Evolutionary conservation across 2,113 vertebrate species (phyloP).

Genomic region (Plecturocebus donacophilus): DNA sequence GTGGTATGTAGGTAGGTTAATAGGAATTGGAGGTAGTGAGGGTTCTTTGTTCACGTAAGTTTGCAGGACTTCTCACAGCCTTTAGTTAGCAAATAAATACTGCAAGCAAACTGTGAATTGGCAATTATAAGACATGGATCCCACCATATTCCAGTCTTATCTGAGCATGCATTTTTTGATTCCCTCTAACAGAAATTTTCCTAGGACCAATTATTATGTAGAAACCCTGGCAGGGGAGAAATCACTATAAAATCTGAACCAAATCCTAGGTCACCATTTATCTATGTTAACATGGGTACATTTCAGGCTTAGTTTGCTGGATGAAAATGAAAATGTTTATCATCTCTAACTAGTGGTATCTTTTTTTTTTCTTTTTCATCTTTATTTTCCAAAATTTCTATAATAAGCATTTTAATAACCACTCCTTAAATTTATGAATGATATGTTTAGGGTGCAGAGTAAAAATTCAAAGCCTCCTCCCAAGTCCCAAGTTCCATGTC

Average conservation of each 20-base stretch:
- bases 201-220: background rate
- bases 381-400: slow-evolving; percentile 11
- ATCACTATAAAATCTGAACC: background rate
- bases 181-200: background rate
- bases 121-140: background rate
- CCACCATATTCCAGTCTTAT: background rate
- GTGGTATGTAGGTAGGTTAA: background rate
- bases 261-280: background rate
- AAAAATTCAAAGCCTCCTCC: background rate
- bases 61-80: slow-evolving; percentile 23
- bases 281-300: background rate
- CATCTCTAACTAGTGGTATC: background rate
- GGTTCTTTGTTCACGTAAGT: background rate
- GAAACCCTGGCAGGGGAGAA: background rate
- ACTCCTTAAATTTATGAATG: background rate
- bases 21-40: background rate
- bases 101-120: background rate
- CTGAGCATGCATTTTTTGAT: background rate
- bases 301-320: background rate
- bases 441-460: background rate
- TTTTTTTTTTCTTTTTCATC: background rate
- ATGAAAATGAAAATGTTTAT: background rate
- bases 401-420: background rate
- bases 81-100: background rate
- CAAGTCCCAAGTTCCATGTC: background rate